These are phyloP conservation scores for Channa striata DNA, from an alignment of 2,797 vertebrate genomes.

Conservation along the genomic window DNA sequence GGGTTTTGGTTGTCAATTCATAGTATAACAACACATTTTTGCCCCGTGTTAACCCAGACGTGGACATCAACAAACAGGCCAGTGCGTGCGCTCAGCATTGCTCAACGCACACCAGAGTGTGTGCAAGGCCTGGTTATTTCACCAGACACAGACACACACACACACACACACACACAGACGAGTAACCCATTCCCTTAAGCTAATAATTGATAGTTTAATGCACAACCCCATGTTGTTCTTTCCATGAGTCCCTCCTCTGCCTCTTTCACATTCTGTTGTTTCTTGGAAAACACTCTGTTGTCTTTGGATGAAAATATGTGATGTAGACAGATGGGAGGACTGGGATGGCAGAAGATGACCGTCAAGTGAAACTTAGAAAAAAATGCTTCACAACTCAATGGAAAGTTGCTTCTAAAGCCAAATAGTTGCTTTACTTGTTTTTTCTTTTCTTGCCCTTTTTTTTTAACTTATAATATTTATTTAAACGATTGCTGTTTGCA, in stretches of 20 bases:
- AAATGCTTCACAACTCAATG: conserved; percentile 18
- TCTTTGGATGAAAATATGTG: conserved; percentile 59
- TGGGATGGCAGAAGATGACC: conserved; percentile 34
- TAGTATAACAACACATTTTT: conserved; percentile 29
- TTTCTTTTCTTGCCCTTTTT: conserved; percentile 12
- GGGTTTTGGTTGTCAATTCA: conserved; percentile 12
- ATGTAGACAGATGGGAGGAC: conserved; percentile 56
- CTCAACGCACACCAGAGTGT: conserved; percentile 22
- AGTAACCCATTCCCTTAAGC: conserved; percentile 35
- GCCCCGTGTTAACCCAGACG: conserved; percentile 36
- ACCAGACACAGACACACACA: conserved; percentile 9
- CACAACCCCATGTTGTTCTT: conserved; percentile 57
- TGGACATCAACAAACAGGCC: conserved; percentile 23
- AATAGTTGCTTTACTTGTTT: conserved; percentile 31
- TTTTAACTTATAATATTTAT: too few species aligned
- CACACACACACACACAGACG: conserved; percentile 24
- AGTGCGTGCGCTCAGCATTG: conserved; percentile 5
- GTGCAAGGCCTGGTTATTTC: conserved; percentile 17
- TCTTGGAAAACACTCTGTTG: conserved; percentile 68
- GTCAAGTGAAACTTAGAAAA: conserved; percentile 39
- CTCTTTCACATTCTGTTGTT: conserved; percentile 59
- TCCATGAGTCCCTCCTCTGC: conserved; percentile 52
- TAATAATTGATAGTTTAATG: conserved; percentile 49
- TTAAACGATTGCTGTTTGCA: conserved; percentile 35
- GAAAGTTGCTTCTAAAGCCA: conserved; percentile 50